phyloP scores from a whole-genome alignment of 2,113 vertebrate genomes.

The Phycodurus eques region DNA sequence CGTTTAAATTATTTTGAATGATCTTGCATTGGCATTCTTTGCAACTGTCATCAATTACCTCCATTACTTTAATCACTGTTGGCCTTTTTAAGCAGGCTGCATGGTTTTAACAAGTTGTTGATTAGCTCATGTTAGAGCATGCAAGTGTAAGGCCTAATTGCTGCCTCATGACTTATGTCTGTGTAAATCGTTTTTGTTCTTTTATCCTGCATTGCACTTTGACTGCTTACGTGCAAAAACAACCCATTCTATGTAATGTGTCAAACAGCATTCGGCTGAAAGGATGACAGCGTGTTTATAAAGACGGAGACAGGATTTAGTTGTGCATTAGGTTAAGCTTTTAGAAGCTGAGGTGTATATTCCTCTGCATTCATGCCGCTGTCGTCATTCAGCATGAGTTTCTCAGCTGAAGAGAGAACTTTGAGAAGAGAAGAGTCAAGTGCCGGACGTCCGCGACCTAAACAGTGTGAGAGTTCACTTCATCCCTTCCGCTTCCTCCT shows the following conservation, averaged over 20 bases:
- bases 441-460: conserved; percentile 54
- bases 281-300: conserved; percentile 18
- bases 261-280: conserved; percentile 18
- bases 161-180: background rate
- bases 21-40: background rate
- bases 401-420: conserved; percentile 52
- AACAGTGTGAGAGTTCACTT: conserved; percentile 57
- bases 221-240: conserved; percentile 6
- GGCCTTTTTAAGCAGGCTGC: background rate
- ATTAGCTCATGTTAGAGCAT: background rate
- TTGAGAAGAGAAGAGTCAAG: conserved; percentile 40
- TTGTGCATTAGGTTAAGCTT: conserved; percentile 25
- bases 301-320: conserved; percentile 19
- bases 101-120: conserved; percentile 6
- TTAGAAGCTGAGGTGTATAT: conserved; percentile 9
- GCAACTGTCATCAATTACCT: background rate
- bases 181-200: conserved; percentile 11
- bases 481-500: conserved; percentile 49
- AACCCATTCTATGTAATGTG: conserved; percentile 21
- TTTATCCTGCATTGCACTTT: conserved; percentile 8
- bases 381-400: conserved; percentile 20
- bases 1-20: background rate
- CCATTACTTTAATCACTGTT: background rate
- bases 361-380: conserved; percentile 12
- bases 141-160: conserved; percentile 5